Percentiles rank a stretch among this genome's conserved stretches.
Conservation (phyloP, 2,113 vertebrate genomes). For the Cinclus mexicanus region DNA sequence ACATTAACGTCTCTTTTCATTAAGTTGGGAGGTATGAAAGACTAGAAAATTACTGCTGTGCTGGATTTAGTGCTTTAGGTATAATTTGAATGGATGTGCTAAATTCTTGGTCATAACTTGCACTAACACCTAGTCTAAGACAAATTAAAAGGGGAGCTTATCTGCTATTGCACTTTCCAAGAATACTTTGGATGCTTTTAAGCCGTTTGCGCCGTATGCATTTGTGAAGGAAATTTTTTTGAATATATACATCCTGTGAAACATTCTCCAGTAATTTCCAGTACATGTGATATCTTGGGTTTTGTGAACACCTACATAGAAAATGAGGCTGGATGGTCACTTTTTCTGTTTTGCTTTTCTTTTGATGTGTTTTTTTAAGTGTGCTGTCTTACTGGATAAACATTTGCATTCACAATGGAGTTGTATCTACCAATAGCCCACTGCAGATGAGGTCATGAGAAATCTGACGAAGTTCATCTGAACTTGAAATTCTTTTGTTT, state of each 20-base stretch:
- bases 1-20: constrained; percentile 65
- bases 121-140: neutral
- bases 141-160: constrained; percentile 13
- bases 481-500: constrained; percentile 9
- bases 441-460: neutral
- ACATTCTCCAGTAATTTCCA: neutral
- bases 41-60: constrained; percentile 57
- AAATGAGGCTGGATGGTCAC: neutral
- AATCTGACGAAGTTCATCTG: neutral
- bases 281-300: neutral
- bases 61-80: constrained; percentile 1
- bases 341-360: neutral
- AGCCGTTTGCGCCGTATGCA: neutral
- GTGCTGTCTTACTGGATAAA: neutral
- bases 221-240: neutral
- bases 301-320: neutral
- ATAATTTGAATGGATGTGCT: constrained; percentile 31
- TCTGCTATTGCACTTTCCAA: neutral
- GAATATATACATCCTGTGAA: neutral
- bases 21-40: constrained; percentile 64
- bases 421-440: neutral
- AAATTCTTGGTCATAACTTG: constrained; percentile 20
- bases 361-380: neutral
- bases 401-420: neutral
- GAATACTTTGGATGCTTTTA: neutral